Conservation (phyloP, 64 coral and sea anemone genomes). For the Catalaphyllia jardinei region DNA sequence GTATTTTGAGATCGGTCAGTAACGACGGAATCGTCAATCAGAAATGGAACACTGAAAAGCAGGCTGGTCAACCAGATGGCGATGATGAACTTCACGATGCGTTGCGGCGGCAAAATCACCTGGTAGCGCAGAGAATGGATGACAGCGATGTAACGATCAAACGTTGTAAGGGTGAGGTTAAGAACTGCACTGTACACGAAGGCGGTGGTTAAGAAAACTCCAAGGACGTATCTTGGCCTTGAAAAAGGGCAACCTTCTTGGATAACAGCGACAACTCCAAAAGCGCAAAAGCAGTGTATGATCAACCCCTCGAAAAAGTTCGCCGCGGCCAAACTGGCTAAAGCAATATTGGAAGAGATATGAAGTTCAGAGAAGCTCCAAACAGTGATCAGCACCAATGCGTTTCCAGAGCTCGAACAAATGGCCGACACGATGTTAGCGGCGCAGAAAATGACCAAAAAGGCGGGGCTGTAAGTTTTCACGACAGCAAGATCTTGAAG, state of each 20-base stretch:
- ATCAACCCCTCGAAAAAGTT: not conserved
- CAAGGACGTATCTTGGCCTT: not conserved
- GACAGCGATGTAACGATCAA: not conserved
- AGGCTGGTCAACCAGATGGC: not conserved
- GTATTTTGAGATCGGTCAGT: not conserved
- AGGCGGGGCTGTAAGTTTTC: not conserved
- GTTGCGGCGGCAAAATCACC: not conserved
- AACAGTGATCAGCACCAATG: not conserved
- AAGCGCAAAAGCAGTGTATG: not conserved
- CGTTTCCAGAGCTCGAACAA: not conserved
- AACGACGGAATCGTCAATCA: not conserved
- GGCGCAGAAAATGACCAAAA: not conserved
- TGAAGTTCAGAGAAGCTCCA: not conserved
- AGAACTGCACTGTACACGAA: not conserved
- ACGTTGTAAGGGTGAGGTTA: not conserved
- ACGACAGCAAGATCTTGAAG: not conserved
- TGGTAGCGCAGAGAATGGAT: slow-evolving; percentile 8
- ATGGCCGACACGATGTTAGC: not conserved
- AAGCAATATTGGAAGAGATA: not conserved
- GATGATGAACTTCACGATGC: not conserved
- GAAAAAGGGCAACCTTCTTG: not conserved
- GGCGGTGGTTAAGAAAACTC: not conserved
- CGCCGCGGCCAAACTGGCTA: not conserved
- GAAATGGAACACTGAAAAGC: not conserved
- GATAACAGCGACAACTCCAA: not conserved